phyloP scores from a whole-genome alignment of 1,140 invertebrate species.

The Phortica variegata region DNA sequence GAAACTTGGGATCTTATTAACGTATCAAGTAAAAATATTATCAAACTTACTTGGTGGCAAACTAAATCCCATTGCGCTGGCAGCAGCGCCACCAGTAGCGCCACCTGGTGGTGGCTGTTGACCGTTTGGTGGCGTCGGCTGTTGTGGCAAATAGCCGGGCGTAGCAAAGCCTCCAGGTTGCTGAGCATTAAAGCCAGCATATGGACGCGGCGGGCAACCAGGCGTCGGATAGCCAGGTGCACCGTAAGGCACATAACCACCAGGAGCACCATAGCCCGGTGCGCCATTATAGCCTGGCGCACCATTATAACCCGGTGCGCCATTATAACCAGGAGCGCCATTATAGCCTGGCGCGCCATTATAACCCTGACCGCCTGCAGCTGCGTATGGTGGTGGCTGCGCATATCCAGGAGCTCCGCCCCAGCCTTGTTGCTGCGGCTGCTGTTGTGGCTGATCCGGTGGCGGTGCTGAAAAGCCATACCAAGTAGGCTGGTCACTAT shows the following conservation, averaged over 20 bases:
- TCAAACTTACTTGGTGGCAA: constrained; percentile 47
- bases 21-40: not conserved
- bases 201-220: constrained; percentile 7
- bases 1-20: not conserved
- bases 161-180: constrained; percentile 33
- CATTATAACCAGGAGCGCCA: constrained; percentile 12
- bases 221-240: not conserved
- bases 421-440: constrained; percentile 30
- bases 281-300: not conserved
- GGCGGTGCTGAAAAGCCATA: constrained; percentile 52
- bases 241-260: not conserved
- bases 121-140: constrained; percentile 25
- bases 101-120: constrained; percentile 18
- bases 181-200: constrained; percentile 30
- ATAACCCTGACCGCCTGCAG: not conserved
- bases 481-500: constrained; percentile 37
- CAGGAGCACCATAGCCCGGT: constrained; percentile 17
- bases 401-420: constrained; percentile 37
- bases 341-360: not conserved
- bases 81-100: constrained; percentile 25
- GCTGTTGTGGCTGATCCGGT: constrained; percentile 29
- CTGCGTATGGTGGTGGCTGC: constrained; percentile 38
- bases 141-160: constrained; percentile 21
- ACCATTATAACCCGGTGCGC: constrained; percentile 12
- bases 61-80: constrained; percentile 45